These are phyloP conservation scores for Lamellibrachia luymesi DNA, from an alignment of 1,140 invertebrate species.

Conservation along the genomic window DNA sequence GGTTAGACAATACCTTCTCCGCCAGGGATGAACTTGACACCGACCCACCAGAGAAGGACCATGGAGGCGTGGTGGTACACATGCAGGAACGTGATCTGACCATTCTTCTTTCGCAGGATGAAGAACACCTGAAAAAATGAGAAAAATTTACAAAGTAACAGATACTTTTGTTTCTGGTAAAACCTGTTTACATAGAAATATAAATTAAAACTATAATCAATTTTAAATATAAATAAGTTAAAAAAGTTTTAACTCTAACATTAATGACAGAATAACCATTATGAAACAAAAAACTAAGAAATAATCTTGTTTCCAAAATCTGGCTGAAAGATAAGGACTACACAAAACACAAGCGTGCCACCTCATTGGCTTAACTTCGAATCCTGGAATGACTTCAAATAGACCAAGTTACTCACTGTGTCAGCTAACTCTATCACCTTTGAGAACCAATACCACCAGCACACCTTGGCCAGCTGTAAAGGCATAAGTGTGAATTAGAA, in stretches of 20 bases:
- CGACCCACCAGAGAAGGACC: slow-evolving; percentile 94
- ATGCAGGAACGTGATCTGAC: slow-evolving; percentile 88
- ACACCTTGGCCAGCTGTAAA: slow-evolving; percentile 6
- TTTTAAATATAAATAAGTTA: no score
- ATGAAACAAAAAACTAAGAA: not conserved
- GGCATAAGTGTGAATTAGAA: not conserved
- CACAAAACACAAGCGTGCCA: no score
- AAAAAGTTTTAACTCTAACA: no score
- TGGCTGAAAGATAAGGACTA: no score
- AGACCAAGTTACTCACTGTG: slow-evolving; percentile 6
- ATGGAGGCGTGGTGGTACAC: slow-evolving; percentile 94
- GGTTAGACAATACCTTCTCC: slow-evolving; percentile 33
- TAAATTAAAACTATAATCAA: no score
- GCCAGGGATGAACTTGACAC: slow-evolving; percentile 89
- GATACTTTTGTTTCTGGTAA: no score
- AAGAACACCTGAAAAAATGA: slow-evolving; percentile 48
- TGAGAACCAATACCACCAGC: slow-evolving; percentile 10
- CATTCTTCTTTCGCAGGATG: slow-evolving; percentile 69
- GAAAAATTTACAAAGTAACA: not conserved
- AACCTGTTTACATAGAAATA: no score
- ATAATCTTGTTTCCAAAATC: not conserved
- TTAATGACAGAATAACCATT: no score
- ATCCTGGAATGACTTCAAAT: not conserved
- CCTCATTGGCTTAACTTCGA: not conserved
- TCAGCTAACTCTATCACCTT: slow-evolving; percentile 12